Evolutionary conservation across 2,888 invertebrate genomes (phyloP).

Genomic region (Mimas tiliae): DNA sequence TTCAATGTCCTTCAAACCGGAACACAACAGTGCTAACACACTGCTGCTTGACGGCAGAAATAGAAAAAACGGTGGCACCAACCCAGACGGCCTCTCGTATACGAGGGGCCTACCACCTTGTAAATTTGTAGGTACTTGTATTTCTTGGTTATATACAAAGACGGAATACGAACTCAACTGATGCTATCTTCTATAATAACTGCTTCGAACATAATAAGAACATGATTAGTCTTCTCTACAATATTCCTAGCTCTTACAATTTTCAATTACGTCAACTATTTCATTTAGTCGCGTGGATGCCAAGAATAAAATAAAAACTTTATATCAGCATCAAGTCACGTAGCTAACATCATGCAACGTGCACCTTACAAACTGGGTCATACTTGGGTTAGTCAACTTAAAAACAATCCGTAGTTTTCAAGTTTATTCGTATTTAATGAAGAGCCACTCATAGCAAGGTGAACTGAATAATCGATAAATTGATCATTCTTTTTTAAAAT

Average conservation of each 20-base stretch:
- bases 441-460: not conserved
- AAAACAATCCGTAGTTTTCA: constrained; percentile 11
- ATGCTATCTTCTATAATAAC: no score
- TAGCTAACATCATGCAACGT: constrained; percentile 34
- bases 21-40: no score
- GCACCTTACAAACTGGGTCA: constrained; percentile 35
- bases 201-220: no score
- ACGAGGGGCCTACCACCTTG: no score
- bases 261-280: constrained; percentile 21
- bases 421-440: constrained; percentile 7
- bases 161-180: not conserved
- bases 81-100: no score
- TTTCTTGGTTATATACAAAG: not conserved
- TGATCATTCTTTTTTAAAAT: no score
- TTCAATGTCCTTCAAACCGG: no score
- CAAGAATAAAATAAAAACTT: constrained; percentile 31
- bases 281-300: constrained; percentile 26
- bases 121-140: not conserved
- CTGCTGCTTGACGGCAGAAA: no score
- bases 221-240: not conserved
- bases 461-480: not conserved
- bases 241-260: not conserved
- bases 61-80: no score
- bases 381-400: constrained; percentile 30
- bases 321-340: constrained; percentile 32